Evolutionary conservation across 2,113 vertebrate genomes (phyloP).

Genomic region (Osmerus mordax): DNA sequence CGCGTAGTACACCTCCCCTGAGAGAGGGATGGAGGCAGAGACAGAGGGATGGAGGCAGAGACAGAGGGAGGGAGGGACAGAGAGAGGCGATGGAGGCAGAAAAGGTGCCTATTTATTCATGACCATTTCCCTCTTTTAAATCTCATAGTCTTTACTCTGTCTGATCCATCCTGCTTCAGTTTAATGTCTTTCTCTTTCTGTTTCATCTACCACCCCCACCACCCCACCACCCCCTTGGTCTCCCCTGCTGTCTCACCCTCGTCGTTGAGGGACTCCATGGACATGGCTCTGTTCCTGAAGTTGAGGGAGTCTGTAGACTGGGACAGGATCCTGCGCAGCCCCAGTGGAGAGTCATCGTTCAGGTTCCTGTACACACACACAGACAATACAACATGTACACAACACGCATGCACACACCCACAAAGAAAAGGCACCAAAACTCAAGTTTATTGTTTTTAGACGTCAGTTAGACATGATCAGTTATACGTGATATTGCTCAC

Average conservation of each 20-base stretch:
- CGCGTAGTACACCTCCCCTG: constrained; percentile 77
- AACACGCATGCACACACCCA: background rate
- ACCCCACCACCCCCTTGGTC: background rate
- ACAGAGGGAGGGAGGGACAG: too few relatives aligned
- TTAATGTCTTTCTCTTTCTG: background rate
- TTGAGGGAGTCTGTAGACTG: constrained; percentile 94
- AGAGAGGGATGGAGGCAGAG: too few relatives aligned
- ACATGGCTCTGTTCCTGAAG: constrained; percentile 86
- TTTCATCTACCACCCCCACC: too few relatives aligned
- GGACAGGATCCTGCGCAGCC: constrained; percentile 87
- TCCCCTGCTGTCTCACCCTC: constrained; percentile 72
- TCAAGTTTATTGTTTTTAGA: too few relatives aligned
- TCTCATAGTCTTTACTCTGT: too few relatives aligned
- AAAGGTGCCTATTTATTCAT: too few relatives aligned
- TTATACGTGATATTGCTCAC: too few relatives aligned
- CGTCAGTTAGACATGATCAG: too few relatives aligned
- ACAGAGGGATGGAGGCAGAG: background rate
- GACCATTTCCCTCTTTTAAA: too few relatives aligned
- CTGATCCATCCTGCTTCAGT: too few relatives aligned
- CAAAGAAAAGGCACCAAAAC: background rate
- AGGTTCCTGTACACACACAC: constrained; percentile 69
- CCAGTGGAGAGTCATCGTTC: constrained; percentile 80
- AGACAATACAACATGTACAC: constrained; percentile 9
- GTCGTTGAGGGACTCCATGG: constrained; percentile 89
- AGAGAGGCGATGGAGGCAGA: background rate